Conservation (phyloP, 2,888 invertebrate species). For the Plemyria rubiginata region DNA sequence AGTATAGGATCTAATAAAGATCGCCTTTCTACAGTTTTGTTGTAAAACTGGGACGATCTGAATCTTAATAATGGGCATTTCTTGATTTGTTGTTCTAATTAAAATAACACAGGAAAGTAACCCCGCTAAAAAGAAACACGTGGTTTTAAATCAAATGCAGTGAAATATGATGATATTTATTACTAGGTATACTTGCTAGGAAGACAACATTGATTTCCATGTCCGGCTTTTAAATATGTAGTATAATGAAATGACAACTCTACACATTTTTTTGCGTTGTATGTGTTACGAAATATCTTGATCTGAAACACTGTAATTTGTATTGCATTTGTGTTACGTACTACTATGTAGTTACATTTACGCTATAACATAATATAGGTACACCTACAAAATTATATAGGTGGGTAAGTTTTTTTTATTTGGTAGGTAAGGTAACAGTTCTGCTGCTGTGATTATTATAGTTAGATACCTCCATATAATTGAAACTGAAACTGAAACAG, state of each 20-base stretch:
- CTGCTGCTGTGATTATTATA: constrained; percentile 13
- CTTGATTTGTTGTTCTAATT: too few relatives aligned
- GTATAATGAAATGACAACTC: not conserved
- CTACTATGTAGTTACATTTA: constrained; percentile 39
- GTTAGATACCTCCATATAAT: not conserved
- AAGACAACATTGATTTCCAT: not conserved
- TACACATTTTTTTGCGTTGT: not conserved
- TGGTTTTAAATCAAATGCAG: too few relatives aligned
- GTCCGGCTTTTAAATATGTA: not conserved
- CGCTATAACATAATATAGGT: constrained; percentile 18
- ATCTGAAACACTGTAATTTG: constrained; percentile 53
- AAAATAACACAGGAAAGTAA: too few relatives aligned
- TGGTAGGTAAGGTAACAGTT: too few relatives aligned
- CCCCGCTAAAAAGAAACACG: too few relatives aligned
- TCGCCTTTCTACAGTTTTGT: too few relatives aligned
- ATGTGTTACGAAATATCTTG: constrained; percentile 62
- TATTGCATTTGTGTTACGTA: constrained; percentile 50
- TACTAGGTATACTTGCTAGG: not conserved
- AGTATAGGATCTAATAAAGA: too few relatives aligned
- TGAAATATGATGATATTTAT: too few relatives aligned
- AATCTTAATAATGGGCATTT: too few relatives aligned
- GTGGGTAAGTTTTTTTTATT: too few relatives aligned
- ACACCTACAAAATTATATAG: not conserved
- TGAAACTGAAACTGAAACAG: too few relatives aligned
- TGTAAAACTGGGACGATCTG: too few relatives aligned